phyloP scores from a whole-genome alignment of 2,888 invertebrate genomes.

The Heliconius ismenius region DNA sequence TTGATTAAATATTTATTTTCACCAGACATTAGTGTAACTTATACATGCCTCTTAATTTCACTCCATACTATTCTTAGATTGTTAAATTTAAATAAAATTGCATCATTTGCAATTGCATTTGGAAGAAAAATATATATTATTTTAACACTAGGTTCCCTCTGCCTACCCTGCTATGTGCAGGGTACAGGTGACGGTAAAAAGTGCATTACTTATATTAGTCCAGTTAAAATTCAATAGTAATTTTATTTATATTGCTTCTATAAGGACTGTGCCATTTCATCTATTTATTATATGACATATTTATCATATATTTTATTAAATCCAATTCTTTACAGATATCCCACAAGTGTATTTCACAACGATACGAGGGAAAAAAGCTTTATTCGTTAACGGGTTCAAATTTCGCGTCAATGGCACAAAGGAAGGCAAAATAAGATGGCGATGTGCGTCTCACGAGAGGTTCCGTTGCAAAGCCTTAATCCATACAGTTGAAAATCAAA shows the following conservation, averaged over 20 bases:
- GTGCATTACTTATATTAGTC: too few relatives aligned
- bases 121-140: too few relatives aligned
- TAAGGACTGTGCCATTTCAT: too few relatives aligned
- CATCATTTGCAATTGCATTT: too few relatives aligned
- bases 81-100: too few relatives aligned
- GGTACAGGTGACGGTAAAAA: too few relatives aligned
- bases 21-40: neutral
- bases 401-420: conserved; percentile 52
- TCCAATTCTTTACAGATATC: conserved; percentile 35
- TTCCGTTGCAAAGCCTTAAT: conserved; percentile 55
- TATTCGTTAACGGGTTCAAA: conserved; percentile 51
- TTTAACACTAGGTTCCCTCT: too few relatives aligned
- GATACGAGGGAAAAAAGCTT: conserved; percentile 48
- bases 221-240: too few relatives aligned
- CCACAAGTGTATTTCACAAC: conserved; percentile 48
- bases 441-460: conserved; percentile 56
- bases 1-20: neutral
- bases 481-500: conserved; percentile 52
- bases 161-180: too few relatives aligned
- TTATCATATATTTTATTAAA: conserved; percentile 16
- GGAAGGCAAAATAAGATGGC: conserved; percentile 54
- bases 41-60: neutral
- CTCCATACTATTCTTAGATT: neutral
- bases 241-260: too few relatives aligned
- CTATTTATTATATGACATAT: too few relatives aligned